Percentiles rank a stretch among this genome's conserved stretches.
phyloP scores from a whole-genome alignment of 1,140 invertebrate species.

The Heliconius himera region DNA sequence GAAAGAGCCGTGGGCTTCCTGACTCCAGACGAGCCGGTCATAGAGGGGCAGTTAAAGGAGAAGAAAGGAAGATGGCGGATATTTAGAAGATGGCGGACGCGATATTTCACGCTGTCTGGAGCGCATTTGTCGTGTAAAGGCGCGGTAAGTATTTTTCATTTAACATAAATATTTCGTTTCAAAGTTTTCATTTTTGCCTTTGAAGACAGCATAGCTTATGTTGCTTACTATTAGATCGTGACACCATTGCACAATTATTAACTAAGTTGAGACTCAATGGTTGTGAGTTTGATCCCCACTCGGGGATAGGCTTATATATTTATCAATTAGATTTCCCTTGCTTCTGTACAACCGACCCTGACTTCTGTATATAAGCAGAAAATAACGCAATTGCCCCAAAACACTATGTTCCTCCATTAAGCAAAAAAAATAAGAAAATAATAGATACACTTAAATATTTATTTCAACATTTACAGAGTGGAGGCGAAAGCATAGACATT shows the following conservation, averaged over 20 bases:
- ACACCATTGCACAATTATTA: too few relatives aligned
- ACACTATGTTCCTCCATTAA: too few relatives aligned
- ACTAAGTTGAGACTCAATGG: too few relatives aligned
- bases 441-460: not conserved
- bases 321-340: too few relatives aligned
- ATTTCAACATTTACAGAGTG: constrained; percentile 80
- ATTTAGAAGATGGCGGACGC: constrained; percentile 94
- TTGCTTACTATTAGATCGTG: too few relatives aligned
- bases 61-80: constrained; percentile 96
- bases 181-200: too few relatives aligned
- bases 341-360: too few relatives aligned
- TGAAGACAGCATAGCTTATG: too few relatives aligned
- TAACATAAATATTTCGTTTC: not conserved
- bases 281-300: too few relatives aligned
- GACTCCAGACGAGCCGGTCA: constrained; percentile 88
- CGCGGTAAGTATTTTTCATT: constrained; percentile 83
- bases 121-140: constrained; percentile 94
- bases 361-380: too few relatives aligned
- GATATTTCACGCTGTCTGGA: constrained; percentile 96
- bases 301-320: too few relatives aligned
- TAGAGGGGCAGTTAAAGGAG: constrained; percentile 96
- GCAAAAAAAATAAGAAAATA: not conserved
- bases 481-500: constrained; percentile 90
- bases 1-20: constrained; percentile 92
- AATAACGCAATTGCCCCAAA: too few relatives aligned